Conservation (phyloP, 1,140 invertebrate species). For the Apis laboriosa region DNA sequence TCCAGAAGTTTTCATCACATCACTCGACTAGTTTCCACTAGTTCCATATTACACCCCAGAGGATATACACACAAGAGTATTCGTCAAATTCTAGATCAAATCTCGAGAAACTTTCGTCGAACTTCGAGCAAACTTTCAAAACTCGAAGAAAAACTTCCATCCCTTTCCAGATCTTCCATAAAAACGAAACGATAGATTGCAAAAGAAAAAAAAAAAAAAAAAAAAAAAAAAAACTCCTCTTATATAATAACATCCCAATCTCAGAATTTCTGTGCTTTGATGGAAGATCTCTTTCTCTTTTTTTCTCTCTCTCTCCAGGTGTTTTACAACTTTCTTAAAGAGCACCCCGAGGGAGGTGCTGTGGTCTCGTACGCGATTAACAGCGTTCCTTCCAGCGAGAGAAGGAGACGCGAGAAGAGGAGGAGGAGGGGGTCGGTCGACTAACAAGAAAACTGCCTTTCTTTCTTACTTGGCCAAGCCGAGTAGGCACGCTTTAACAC, state of each 20-base stretch:
- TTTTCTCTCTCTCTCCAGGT: background rate
- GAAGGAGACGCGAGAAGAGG: background rate
- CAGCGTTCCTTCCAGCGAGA: background rate
- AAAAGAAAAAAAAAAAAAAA: background rate
- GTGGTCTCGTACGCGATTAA: conserved; percentile 37
- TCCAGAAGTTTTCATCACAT: too few species aligned
- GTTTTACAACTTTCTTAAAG: conserved; percentile 15
- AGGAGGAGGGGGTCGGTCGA: background rate
- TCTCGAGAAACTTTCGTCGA: too few species aligned
- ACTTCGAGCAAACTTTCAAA: too few species aligned
- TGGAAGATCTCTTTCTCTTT: background rate
- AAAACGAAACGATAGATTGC: background rate
- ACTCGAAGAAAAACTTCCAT: too few species aligned
- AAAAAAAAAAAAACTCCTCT: background rate
- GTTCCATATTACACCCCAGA: too few species aligned
- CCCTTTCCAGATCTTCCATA: too few species aligned
- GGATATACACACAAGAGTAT: too few species aligned
- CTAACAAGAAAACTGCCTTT: conserved; percentile 17
- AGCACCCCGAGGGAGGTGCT: background rate
- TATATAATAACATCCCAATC: too few species aligned
- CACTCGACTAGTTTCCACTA: too few species aligned
- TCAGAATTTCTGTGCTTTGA: background rate
- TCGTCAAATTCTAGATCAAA: too few species aligned
- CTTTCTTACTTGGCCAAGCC: background rate
- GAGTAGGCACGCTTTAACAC: conserved; percentile 4